These are phyloP conservation scores for Phylloscopus whistleri DNA, from an alignment of 2,113 vertebrate genomes.

Conservation along the genomic window DNA sequence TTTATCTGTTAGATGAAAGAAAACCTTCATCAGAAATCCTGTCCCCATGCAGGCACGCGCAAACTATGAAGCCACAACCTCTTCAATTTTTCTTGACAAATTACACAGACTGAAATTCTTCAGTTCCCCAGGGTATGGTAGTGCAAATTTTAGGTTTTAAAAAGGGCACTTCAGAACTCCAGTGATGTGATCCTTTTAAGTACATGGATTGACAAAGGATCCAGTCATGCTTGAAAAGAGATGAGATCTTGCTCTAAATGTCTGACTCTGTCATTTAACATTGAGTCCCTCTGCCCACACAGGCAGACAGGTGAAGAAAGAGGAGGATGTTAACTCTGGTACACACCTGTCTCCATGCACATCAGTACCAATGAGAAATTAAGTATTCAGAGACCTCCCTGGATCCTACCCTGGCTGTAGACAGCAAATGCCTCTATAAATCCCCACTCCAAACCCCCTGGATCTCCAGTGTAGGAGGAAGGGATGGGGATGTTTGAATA, in stretches of 20 bases:
- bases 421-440: not conserved
- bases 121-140: not conserved
- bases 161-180: not conserved
- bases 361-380: fast-evolving
- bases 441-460: not conserved
- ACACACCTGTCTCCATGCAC: not conserved
- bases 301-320: not conserved
- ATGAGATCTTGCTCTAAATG: not conserved
- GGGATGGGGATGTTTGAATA: not conserved
- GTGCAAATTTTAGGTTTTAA: not conserved
- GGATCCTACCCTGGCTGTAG: not conserved
- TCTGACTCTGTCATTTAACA: not conserved
- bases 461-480: not conserved
- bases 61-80: not conserved
- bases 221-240: not conserved
- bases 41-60: not conserved
- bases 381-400: not conserved
- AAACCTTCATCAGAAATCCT: not conserved
- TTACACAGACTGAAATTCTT: not conserved
- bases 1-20: constrained; percentile 19
- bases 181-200: not conserved
- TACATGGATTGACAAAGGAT: not conserved
- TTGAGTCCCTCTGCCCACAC: not conserved
- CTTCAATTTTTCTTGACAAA: not conserved
- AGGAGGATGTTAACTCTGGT: not conserved